Percentiles rank a stretch among this genome's conserved stretches.
phyloP scores from a whole-genome alignment of 2,113 vertebrate species.

The Chloropsis hardwickii region DNA sequence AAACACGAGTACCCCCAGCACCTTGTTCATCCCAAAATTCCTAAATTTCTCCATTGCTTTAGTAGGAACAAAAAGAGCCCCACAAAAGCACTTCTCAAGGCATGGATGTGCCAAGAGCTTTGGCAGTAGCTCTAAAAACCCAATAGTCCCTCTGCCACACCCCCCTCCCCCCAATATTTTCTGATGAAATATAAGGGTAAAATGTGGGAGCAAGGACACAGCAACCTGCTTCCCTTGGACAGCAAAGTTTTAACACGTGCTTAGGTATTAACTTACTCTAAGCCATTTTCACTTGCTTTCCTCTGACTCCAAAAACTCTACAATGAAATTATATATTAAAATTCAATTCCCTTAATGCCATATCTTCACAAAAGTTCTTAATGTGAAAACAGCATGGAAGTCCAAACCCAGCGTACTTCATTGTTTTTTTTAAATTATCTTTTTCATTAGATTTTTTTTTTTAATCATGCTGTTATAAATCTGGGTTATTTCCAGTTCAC shows the following conservation, averaged over 20 bases:
- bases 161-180: background rate
- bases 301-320: background rate
- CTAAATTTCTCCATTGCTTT: background rate
- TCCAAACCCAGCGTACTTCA: background rate
- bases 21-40: background rate
- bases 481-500: background rate
- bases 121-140: background rate
- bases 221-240: background rate
- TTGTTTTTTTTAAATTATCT: background rate
- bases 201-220: background rate
- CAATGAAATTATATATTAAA: background rate
- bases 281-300: background rate
- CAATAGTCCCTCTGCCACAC: background rate
- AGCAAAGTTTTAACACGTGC: background rate
- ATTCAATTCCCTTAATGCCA: background rate
- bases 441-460: background rate
- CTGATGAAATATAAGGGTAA: background rate
- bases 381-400: background rate
- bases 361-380: constrained; percentile 1
- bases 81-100: background rate
- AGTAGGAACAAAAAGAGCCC: background rate
- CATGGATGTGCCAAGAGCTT: background rate
- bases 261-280: background rate
- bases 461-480: background rate
- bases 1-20: background rate